Conservation (phyloP, 2,888 invertebrate species). For the Hermaeophaga mercurialis region DNA sequence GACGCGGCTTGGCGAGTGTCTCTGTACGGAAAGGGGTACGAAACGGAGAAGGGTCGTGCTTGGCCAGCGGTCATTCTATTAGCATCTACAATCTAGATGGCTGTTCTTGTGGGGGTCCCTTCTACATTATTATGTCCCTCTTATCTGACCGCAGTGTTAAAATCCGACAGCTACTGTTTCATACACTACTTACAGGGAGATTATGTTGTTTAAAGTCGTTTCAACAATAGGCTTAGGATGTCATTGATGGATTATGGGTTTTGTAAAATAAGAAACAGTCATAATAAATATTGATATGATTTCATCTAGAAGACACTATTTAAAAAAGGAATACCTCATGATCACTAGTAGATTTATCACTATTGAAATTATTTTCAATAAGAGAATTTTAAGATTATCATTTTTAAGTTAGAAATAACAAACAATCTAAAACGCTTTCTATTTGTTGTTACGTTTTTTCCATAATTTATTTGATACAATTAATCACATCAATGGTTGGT, state of each 20-base stretch:
- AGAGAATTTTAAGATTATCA: no score
- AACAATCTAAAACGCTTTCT: no score
- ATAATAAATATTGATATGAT: no score
- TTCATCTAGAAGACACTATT: no score
- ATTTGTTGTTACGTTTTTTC: no score
- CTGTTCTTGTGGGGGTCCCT: slow-evolving; percentile 55
- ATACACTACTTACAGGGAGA: slow-evolving; percentile 29
- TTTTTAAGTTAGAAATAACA: no score
- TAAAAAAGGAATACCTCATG: no score
- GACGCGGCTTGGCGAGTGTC: slow-evolving; percentile 39
- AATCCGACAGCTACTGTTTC: slow-evolving; percentile 42
- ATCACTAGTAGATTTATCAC: no score
- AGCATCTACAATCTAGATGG: slow-evolving; percentile 60
- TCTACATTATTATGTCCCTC: slow-evolving; percentile 51
- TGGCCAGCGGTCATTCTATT: slow-evolving; percentile 59
- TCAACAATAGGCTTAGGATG: slow-evolving; percentile 7
- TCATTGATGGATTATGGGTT: slow-evolving; percentile 5
- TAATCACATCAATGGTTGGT: no score
- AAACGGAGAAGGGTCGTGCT: slow-evolving; percentile 43
- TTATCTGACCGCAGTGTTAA: slow-evolving; percentile 45
- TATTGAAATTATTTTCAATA: no score
- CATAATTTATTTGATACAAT: no score
- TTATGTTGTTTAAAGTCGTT: slow-evolving; percentile 11
- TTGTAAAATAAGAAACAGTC: no score
- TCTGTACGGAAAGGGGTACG: slow-evolving; percentile 36